These are phyloP conservation scores for Setophaga kirtlandii DNA, from an alignment of 2,113 vertebrate species.

Conservation along the genomic window DNA sequence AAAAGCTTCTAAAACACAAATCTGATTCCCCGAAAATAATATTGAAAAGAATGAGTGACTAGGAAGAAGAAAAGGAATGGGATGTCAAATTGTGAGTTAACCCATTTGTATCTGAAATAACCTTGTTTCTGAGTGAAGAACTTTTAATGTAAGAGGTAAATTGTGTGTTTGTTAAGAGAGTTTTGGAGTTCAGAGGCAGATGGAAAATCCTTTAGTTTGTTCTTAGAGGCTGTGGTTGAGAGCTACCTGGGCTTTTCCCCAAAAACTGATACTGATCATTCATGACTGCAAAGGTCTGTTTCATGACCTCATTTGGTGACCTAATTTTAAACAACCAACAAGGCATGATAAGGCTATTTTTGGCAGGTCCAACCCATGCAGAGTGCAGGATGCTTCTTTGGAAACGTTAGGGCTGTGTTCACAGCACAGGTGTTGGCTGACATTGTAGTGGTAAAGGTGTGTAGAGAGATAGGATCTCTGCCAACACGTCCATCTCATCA, in stretches of 20 bases:
- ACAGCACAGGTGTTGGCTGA: neutral
- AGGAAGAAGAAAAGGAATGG: neutral
- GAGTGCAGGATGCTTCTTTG: neutral
- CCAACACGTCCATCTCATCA: neutral
- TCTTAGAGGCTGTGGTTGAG: neutral
- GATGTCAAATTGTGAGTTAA: neutral
- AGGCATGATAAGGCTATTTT: neutral
- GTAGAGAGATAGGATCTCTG: neutral
- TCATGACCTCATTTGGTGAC: constrained; percentile 3
- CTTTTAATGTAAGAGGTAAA: neutral
- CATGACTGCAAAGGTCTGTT: neutral
- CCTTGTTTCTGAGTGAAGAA: neutral
- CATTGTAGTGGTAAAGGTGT: neutral
- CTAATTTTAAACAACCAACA: neutral
- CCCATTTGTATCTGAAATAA: neutral
- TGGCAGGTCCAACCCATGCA: neutral
- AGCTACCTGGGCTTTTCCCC: constrained; percentile 51
- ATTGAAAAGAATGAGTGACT: neutral
- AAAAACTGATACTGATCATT: neutral
- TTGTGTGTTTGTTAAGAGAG: neutral
- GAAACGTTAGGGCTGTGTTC: neutral
- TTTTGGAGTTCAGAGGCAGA: neutral
- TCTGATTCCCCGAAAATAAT: neutral
- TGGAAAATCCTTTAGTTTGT: neutral
- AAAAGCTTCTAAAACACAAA: neutral